Evolutionary conservation across 1,140 invertebrate species (phyloP), one percentile per base, ranked within the genome.

Genomic region (Melipona quadrifasciata): DNA sequence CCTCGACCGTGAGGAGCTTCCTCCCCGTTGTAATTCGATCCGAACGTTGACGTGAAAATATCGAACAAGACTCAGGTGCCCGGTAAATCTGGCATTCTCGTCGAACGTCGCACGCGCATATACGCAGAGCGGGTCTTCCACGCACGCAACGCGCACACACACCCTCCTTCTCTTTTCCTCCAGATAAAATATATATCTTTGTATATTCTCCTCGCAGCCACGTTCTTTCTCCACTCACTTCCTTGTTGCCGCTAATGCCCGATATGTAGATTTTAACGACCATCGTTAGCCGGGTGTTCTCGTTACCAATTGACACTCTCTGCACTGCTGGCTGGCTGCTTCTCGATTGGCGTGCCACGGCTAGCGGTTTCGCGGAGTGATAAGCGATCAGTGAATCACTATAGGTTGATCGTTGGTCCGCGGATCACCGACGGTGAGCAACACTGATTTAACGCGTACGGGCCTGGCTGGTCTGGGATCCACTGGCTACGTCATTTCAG

Each of bases 161-260:
- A 39, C 78, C n/a, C 58, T 65, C 27, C 55, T 27, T 73, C 51
- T 53, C 61, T 58, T 34, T 31, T 16, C 24, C 27, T 77, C 67
- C 67, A 24, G 5, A 77, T 47, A 61, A 84, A 71, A 79, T 84
- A 31, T 84, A 31, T 80, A 47, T 80, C 57, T 47, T 84, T 73
- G 57, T 65, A 70, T 65, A 70, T 79, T 79, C 58, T 27, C 39
- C 6, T 65, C 67, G 64, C 6, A 47, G 57, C 75, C 61, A 31
- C 71, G 31, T 61, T 64, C 55, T 80, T 74, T 90, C 17, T 72
- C 73, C 82, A 95, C 94, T 96, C 95, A 98, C 98, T 97, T 98
- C 98, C 95, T 98, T 98, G 94, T 98, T 98, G 86, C 97, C 97
- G 91, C 97, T 98, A 95, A 98, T 98, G 90, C 97, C 97, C 93